phyloP scores from a whole-genome alignment of 2,888 invertebrate species.

The Leptopterna dolabrata region DNA sequence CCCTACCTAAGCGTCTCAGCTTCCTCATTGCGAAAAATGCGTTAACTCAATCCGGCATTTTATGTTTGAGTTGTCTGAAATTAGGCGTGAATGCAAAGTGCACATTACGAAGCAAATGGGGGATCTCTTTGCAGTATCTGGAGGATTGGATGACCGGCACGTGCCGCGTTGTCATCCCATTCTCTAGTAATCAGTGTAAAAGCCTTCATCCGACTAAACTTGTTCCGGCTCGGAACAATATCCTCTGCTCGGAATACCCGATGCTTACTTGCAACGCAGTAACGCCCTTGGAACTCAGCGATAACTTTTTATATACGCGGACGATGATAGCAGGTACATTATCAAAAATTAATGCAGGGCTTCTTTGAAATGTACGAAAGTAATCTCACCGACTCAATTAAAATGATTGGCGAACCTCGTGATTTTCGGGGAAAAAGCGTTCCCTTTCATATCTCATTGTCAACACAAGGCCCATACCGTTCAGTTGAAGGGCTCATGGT shows the following conservation, averaged over 20 bases:
- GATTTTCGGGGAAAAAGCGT: too few relatives aligned
- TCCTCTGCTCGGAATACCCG: neutral
- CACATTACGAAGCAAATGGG: conserved; percentile 9
- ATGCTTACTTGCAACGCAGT: neutral
- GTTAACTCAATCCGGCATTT: neutral
- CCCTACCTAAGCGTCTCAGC: neutral
- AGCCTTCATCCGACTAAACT: neutral
- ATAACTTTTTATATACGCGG: too few relatives aligned
- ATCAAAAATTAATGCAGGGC: too few relatives aligned
- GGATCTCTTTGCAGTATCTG: neutral
- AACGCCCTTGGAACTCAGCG: too few relatives aligned
- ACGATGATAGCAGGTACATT: too few relatives aligned
- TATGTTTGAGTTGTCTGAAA: neutral
- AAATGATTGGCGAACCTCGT: too few relatives aligned
- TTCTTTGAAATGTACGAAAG: too few relatives aligned
- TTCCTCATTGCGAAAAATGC: conserved; percentile 4
- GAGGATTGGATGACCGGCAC: conserved; percentile 19
- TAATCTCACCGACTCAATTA: too few relatives aligned
- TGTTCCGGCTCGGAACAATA: neutral
- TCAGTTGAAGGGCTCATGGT: too few relatives aligned
- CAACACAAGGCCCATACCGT: too few relatives aligned
- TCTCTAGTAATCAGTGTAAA: conserved; percentile 23
- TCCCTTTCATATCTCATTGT: too few relatives aligned
- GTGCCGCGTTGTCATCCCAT: conserved; percentile 18
- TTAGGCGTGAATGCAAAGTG: conserved; percentile 4